Percentiles rank a stretch among this genome's conserved stretches.
Evolutionary conservation across 2,888 invertebrate species (phyloP).

Genomic region (Mythimna vitellina): DNA sequence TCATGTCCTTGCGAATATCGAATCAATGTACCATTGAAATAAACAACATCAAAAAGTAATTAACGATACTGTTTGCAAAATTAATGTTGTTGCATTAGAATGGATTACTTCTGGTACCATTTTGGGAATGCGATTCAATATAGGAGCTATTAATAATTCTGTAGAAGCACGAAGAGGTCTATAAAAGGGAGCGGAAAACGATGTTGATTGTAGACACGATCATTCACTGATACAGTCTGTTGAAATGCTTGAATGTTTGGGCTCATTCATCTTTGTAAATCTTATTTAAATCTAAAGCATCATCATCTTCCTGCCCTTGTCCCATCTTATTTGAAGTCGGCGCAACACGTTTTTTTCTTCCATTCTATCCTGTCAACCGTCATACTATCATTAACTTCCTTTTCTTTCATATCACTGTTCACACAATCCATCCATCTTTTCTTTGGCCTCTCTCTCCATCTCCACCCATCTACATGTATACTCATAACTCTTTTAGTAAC

Average conservation of each 20-base stretch:
- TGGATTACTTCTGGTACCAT: slow-evolving; percentile 11
- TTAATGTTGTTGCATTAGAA: slow-evolving; percentile 35
- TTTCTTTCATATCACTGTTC: too few species aligned
- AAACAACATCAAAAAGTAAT: slow-evolving; percentile 47
- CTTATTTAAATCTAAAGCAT: neutral
- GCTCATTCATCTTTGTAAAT: neutral
- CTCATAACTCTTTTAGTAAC: too few species aligned
- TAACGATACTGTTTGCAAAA: slow-evolving; percentile 28
- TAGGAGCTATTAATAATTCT: slow-evolving; percentile 53
- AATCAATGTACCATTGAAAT: slow-evolving; percentile 20
- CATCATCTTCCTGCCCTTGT: too few species aligned
- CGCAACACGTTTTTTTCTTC: too few species aligned
- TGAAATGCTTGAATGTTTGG: slow-evolving; percentile 11
- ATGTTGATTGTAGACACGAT: slow-evolving; percentile 27
- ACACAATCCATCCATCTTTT: too few species aligned
- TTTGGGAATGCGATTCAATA: slow-evolving; percentile 31
- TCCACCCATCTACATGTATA: too few species aligned
- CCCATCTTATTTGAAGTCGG: too few species aligned
- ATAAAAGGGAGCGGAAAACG: slow-evolving; percentile 35
- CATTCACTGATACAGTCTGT: slow-evolving; percentile 18
- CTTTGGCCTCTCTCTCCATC: too few species aligned
- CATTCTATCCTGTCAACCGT: too few species aligned
- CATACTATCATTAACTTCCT: too few species aligned
- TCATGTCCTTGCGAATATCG: slow-evolving; percentile 24
- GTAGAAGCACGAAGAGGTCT: slow-evolving; percentile 14